A percentile compares a stretch with the other conserved stretches of the same genome.
Conservation (phyloP, 1,140 invertebrate genomes). For the Dreissena polymorpha region DNA sequence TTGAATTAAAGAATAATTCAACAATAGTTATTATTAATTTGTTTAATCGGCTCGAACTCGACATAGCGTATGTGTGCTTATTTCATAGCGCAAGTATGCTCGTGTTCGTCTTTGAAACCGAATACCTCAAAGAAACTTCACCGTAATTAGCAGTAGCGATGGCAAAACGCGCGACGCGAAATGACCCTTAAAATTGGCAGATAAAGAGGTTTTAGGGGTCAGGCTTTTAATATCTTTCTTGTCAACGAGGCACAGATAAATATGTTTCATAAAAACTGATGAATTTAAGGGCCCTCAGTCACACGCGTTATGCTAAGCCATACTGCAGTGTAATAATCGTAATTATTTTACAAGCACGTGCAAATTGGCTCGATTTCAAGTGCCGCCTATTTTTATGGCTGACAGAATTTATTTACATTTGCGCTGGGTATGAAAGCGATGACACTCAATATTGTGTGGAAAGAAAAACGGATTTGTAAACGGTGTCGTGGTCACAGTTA, state of each 20-base stretch:
- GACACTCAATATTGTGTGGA: constrained; percentile 37
- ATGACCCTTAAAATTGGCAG: constrained; percentile 42
- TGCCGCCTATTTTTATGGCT: constrained; percentile 39
- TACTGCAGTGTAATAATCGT: constrained; percentile 33
- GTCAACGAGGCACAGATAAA: constrained; percentile 53
- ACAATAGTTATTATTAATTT: no score
- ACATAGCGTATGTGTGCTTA: no score
- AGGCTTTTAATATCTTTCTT: constrained; percentile 46
- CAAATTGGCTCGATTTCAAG: constrained; percentile 39
- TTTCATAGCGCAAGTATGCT: no score
- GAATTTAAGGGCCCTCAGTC: constrained; percentile 45
- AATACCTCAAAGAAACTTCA: constrained; percentile 43
- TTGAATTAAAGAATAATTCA: no score
- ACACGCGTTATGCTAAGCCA: constrained; percentile 42
- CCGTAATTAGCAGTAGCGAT: constrained; percentile 2
- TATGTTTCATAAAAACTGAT: constrained; percentile 54
- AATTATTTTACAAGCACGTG: constrained; percentile 51
- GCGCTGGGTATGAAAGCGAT: constrained; percentile 22
- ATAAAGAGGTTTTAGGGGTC: constrained; percentile 25
- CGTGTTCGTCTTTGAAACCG: constrained; percentile 8
- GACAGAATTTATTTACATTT: constrained; percentile 52
- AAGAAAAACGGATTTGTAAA: no score
- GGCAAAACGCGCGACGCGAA: constrained; percentile 21
- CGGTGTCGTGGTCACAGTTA: no score
- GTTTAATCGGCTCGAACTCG: no score